Conservation (phyloP, 2,113 vertebrate species). For the Nesoenas mayeri region DNA sequence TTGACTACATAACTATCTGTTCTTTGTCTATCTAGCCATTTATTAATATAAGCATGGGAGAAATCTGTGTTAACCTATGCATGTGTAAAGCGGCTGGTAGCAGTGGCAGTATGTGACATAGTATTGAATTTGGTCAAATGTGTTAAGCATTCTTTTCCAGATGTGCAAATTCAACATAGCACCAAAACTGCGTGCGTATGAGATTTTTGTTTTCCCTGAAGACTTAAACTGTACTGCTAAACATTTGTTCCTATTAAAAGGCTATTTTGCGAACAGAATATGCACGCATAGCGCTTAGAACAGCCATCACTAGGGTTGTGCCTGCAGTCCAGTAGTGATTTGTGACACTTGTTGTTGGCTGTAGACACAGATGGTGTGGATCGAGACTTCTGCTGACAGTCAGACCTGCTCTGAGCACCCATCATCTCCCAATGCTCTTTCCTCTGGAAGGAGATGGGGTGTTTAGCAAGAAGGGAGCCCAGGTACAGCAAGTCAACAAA, state of each 20-base stretch:
- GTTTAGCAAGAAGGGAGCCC: background rate
- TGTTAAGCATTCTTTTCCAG: background rate
- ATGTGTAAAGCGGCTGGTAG: background rate
- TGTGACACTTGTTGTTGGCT: background rate
- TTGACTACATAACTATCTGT: background rate
- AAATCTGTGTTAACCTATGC: background rate
- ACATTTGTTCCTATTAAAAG: background rate
- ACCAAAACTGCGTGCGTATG: background rate
- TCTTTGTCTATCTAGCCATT: background rate
- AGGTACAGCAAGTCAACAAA: background rate
- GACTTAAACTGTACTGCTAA: background rate
- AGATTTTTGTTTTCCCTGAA: background rate
- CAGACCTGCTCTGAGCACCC: background rate
- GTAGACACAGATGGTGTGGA: background rate
- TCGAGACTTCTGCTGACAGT: background rate
- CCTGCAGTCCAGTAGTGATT: background rate
- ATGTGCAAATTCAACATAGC: background rate
- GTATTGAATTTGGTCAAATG: background rate
- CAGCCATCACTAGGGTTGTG: background rate
- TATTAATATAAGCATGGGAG: background rate
- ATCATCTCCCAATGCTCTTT: background rate
- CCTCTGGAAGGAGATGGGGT: background rate
- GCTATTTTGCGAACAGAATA: background rate
- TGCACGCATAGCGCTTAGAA: background rate
- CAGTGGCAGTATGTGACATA: rapidly evolving